These are phyloP conservation scores for Chrysocyon brachyurus DNA, from an alignment of 2,797 vertebrate genomes.

Conservation along the genomic window DNA sequence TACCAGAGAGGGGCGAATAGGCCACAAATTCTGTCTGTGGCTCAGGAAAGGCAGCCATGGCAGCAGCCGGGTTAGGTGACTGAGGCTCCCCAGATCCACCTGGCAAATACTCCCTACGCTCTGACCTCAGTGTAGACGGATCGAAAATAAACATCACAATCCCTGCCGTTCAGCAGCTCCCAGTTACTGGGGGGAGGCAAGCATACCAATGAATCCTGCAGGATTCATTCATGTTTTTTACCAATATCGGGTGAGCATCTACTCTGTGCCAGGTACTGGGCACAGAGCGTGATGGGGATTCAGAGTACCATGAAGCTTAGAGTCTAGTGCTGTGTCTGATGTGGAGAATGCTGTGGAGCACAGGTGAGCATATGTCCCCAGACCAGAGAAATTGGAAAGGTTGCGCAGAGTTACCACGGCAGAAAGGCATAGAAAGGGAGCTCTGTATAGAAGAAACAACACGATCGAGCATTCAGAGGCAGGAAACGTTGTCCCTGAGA, in stretches of 20 bases:
- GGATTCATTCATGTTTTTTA: background rate
- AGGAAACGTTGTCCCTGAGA: background rate
- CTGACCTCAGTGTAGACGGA: background rate
- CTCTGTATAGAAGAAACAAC: background rate
- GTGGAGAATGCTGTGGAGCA: no score
- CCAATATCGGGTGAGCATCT: background rate
- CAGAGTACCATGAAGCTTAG: background rate
- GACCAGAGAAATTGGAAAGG: background rate
- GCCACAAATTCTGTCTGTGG: background rate
- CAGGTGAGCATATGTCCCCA: background rate
- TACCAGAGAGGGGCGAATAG: background rate
- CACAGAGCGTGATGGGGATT: background rate
- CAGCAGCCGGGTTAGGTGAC: background rate
- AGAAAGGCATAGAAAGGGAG: background rate
- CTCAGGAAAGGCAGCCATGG: background rate
- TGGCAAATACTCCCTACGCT: background rate
- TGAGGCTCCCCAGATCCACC: background rate
- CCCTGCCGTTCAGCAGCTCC: background rate
- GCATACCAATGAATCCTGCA: no score
- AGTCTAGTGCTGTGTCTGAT: background rate
- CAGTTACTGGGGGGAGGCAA: background rate
- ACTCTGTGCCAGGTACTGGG: background rate
- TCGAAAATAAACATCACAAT: background rate
- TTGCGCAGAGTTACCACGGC: fast-evolving
- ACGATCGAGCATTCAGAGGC: background rate